Percentiles rank a stretch among this genome's conserved stretches.
Evolutionary conservation across 2,113 vertebrate genomes (phyloP).

Genomic region (Nothobranchius kuhntae): DNA sequence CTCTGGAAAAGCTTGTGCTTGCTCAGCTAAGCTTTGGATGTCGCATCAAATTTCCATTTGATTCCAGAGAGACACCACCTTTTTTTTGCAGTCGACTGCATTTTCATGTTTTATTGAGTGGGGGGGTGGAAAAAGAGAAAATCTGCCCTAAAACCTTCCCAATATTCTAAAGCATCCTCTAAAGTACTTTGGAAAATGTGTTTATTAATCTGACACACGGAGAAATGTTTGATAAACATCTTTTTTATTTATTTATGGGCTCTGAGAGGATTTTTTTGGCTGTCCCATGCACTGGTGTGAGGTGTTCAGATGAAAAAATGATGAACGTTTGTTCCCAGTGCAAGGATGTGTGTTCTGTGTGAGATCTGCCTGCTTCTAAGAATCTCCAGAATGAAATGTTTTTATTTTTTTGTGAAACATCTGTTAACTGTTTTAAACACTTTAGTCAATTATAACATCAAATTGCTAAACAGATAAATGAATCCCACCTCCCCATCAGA

Average conservation of each 20-base stretch:
- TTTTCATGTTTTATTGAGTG: conserved; percentile 37
- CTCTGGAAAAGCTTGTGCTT: conserved; percentile 69
- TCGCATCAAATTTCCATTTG: conserved; percentile 74
- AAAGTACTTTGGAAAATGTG: conserved; percentile 52
- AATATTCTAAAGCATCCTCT: conserved; percentile 61
- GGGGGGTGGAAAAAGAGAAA: conserved; percentile 24
- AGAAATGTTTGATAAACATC: conserved; percentile 43
- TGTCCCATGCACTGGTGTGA: conserved; percentile 81
- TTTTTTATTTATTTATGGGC: conserved; percentile 3
- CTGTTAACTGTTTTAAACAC: too few species aligned
- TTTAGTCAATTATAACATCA: too few species aligned
- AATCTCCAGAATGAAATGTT: too few species aligned
- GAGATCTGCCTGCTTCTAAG: too few species aligned
- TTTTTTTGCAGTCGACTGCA: conserved; percentile 68
- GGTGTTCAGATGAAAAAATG: conserved; percentile 59
- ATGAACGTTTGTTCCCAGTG: conserved; percentile 68
- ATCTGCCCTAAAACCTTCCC: conserved; percentile 60
- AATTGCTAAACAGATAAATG: too few species aligned
- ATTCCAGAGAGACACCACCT: conserved; percentile 65
- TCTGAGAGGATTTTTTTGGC: conserved; percentile 70
- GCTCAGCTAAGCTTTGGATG: conserved; percentile 75
- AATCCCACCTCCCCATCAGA: too few species aligned
- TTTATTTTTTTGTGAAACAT: too few species aligned
- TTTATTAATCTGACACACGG: conserved; percentile 50
- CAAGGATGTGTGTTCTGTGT: too few species aligned